phyloP scores from a whole-genome alignment of 2,797 vertebrate genomes.

The Onychomys torridus region DNA sequence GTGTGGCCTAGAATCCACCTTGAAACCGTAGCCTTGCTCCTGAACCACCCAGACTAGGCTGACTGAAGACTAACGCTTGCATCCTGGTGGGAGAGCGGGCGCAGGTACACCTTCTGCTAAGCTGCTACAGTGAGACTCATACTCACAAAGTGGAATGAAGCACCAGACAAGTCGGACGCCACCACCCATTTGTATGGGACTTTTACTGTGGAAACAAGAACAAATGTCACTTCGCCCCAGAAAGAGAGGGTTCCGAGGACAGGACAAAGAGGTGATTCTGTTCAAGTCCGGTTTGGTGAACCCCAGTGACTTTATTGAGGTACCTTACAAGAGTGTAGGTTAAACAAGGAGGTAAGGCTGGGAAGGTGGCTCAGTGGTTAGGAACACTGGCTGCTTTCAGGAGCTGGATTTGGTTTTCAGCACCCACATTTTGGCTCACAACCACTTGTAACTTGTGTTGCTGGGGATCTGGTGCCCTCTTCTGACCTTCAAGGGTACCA shows the following conservation, averaged over 20 bases:
- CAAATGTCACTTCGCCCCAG: not conserved
- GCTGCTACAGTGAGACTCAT: not conserved
- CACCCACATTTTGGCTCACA: not conserved
- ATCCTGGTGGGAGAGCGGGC: not conserved
- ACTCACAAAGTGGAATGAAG: not conserved
- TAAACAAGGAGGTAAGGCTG: not conserved
- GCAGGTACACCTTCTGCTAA: not conserved
- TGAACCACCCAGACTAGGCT: not conserved
- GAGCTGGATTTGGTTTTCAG: not conserved
- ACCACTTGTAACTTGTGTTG: not conserved
- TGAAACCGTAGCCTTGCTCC: constrained; percentile 11
- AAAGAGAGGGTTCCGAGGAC: not conserved
- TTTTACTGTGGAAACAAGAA: not conserved
- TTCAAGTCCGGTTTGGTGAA: not conserved
- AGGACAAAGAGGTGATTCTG: not conserved
- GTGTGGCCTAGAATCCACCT: not conserved
- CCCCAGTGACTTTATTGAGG: not conserved
- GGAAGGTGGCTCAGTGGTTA: not conserved
- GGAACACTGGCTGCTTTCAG: not conserved
- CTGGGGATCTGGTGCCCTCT: not conserved
- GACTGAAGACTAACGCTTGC: not conserved
- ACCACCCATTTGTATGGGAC: not conserved
- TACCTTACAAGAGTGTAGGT: not conserved
- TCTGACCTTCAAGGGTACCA: not conserved
- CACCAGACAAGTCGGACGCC: not conserved